Base-by-base conservation (phyloP, 2,113 vertebrate species). In the Aleadryas rufinucha region DNA sequence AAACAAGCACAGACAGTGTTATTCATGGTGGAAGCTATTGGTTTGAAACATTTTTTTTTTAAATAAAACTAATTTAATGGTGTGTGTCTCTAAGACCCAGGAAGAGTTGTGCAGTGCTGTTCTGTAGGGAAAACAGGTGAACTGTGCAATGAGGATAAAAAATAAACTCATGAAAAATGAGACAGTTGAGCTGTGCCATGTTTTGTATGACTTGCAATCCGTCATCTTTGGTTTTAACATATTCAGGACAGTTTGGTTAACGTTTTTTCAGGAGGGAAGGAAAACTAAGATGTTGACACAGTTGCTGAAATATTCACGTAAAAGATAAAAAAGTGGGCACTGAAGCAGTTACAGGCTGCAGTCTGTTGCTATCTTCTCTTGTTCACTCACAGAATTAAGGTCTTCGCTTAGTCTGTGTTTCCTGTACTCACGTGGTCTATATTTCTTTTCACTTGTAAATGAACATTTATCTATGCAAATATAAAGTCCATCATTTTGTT, bases 171-270 rank as follows among this genome's bases (percentile, higher is more conserved):
- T 68, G 47, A 92, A 91, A 96, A 90, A 95, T 86, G 65, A 81
- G 56, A 49, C 9, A 31, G 44, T 52, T 87, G 87, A 94, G 45
- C 56, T 91, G 39, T 84, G 83, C 76, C 44, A 16, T 75, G 69
- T 82, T 92, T 95, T 75, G 18, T 75, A 27, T 8, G 21, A 56
- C 53, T 87, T 69, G 13, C 41, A 84, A 81, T 91, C 69, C 49
- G 16, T 94, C 78, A 83, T 70, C 44, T 81, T 72, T 64, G 65
- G 10, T 28, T 95, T 93, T 87, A 94, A 70, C 17, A 13, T 78
- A 78, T 87, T 95, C 82, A 89, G 44, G 78, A 53, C 47, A 60
- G 56, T 86, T 95, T 89, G 44, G 56, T 92, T 89, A 78, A 80
- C 0, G 1, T 71, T 84, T 44, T 37, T 84, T 47, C 42, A 60